A percentile compares a stretch with the other conserved stretches of the same genome.
Conservation (phyloP, 2,888 invertebrate genomes). For the Elegia similella region DNA sequence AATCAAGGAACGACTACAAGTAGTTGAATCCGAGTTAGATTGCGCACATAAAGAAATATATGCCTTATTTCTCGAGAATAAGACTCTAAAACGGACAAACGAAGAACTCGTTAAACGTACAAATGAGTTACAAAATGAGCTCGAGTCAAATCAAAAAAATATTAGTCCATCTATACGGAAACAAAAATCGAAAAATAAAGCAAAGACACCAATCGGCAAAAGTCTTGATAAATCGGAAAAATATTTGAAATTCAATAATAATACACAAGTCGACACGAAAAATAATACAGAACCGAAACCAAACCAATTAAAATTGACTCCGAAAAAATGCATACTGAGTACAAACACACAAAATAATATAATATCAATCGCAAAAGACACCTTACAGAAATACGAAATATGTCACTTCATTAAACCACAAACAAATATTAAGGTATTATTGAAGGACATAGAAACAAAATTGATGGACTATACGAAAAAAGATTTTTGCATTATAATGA, state of each 20-base stretch:
- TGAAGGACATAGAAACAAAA: no score
- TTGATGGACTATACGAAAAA: no score
- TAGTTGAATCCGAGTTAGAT: not conserved
- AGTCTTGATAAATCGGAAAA: no score
- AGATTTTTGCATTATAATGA: no score
- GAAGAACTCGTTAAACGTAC: not conserved
- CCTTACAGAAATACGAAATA: not conserved
- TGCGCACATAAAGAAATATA: not conserved
- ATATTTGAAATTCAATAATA: no score
- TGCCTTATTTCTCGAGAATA: not conserved
- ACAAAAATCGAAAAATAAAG: not conserved
- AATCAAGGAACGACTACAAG: not conserved
- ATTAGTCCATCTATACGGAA: not conserved
- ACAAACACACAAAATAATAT: not conserved
- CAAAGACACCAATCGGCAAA: no score
- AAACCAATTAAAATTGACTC: not conserved
- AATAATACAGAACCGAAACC: no score
- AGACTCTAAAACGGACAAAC: not conserved
- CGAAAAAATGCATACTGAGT: conserved; percentile 11
- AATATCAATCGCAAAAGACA: not conserved
- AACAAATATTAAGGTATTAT: not conserved
- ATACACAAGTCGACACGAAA: no score
- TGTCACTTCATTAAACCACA: not conserved
- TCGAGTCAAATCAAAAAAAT: not conserved
- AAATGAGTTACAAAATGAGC: not conserved